Base-by-base conservation (phyloP, 2,888 invertebrate species). In the Ametastegia equiseti region DNA sequence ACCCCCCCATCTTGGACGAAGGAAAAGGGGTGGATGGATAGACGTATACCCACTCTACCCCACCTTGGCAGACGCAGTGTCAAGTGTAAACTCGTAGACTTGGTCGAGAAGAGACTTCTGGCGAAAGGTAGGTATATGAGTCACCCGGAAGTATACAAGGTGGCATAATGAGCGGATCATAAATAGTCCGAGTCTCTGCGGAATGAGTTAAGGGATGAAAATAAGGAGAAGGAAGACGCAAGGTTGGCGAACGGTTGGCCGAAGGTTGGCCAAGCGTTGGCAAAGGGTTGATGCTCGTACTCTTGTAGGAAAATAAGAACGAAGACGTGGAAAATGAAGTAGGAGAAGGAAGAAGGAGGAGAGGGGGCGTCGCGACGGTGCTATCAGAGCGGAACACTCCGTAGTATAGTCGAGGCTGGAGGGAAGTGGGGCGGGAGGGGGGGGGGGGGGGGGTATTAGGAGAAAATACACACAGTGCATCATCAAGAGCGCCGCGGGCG, bases 401-500 rank as follows among this genome's bases (percentile, higher is more conserved):
- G 79, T 82, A 73, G 84, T 84, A n/a, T n/a, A n/a, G 42, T 81
- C 57, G 57, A 19, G 71, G 67, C 79, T 79, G 50, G 60, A 6
- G n/a, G 7, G n/a, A 9, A 23, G 54, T 54, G 23, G 19, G 54
- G 23, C n/a, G n/a, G n/a, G n/a, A n/a, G n/a, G n/a, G n/a, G n/a
- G n/a, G n/a, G n/a, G n/a, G 79, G 54, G 54, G 9, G 11, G 42
- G 84, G 84, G 84, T 87, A 87, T 86, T 84, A 86, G 83, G 83
- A 85, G 86, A 89, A 89, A 88, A 89, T 88, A 89, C 39, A 67
- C 65, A 67, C 89, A 89, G 89, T 87, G 89, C 90, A 89, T 89
- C 89, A 87, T 89, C 88, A 88, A 88, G n/a, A n/a, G n/a, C n/a
- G n/a, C n/a, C n/a, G 88, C 69, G 33, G 15, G 30, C 36, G 90